These are phyloP conservation scores for Sylvilagus bachmani DNA, from an alignment of 2,113 vertebrate species.

Conservation along the genomic window DNA sequence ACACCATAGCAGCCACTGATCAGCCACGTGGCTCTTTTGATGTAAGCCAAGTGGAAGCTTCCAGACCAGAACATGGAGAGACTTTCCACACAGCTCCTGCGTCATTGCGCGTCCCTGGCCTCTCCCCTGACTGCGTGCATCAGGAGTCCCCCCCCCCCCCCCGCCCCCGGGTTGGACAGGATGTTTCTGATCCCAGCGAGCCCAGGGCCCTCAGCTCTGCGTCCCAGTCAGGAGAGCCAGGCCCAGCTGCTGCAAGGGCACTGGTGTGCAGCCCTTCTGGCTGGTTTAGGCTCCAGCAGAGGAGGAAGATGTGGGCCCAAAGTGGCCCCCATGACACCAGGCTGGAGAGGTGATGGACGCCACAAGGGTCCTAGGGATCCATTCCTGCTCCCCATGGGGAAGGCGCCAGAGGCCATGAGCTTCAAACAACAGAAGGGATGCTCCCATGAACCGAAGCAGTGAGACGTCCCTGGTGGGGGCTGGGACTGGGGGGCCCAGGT, in stretches of 20 bases:
- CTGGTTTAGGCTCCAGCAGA: background rate
- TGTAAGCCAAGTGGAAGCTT: background rate
- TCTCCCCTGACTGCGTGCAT: background rate
- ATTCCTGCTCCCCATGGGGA: fast-evolving
- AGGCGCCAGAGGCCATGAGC: background rate
- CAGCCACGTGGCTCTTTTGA: background rate
- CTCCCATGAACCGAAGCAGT: background rate
- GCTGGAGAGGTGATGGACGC: too few species aligned
- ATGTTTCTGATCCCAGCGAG: too few species aligned
- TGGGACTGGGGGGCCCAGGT: background rate
- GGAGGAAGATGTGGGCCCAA: background rate
- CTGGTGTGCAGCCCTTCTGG: too few species aligned
- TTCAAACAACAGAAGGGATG: too few species aligned
- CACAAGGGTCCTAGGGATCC: background rate
- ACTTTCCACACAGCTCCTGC: fast-evolving
- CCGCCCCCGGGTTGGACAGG: too few species aligned
- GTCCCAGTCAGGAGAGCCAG: too few species aligned
- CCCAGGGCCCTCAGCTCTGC: too few species aligned
- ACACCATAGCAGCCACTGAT: background rate
- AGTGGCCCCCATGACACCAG: background rate
- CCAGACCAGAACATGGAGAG: background rate
- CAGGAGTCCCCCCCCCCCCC: background rate
- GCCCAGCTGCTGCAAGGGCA: too few species aligned
- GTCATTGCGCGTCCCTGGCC: background rate
- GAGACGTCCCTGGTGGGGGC: background rate